Conservation (phyloP, 2,113 vertebrate genomes). For the Saccopteryx leptura region DNA sequence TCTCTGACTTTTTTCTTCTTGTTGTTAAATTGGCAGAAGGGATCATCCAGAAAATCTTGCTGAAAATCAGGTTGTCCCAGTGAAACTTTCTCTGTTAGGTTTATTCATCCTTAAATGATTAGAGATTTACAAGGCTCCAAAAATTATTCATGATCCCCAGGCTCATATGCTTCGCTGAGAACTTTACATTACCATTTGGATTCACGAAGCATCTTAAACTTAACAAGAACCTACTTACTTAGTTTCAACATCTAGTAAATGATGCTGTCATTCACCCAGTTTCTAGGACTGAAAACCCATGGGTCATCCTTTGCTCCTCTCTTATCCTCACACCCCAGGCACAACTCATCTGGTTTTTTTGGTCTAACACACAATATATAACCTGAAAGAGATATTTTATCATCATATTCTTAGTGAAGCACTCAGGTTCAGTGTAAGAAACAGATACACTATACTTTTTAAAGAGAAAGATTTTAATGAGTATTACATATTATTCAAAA, state of each 20-base stretch:
- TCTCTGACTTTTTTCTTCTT: slow-evolving; percentile 6
- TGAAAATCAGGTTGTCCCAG: background rate
- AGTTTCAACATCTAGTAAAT: background rate
- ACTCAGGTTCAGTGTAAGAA: background rate
- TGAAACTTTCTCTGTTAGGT: slow-evolving; percentile 22
- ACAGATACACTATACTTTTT: background rate
- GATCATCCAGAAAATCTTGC: slow-evolving; percentile 24
- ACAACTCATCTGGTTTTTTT: background rate
- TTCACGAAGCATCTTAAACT: slow-evolving; percentile 13
- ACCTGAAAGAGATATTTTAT: background rate
- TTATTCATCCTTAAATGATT: slow-evolving; percentile 46
- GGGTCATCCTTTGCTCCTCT: background rate
- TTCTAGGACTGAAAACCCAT: background rate
- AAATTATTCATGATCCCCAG: background rate
- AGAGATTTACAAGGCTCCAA: background rate
- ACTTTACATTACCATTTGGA: background rate
- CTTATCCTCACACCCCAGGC: background rate
- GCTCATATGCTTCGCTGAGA: background rate
- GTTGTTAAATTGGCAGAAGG: slow-evolving; percentile 31
- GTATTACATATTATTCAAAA: background rate
- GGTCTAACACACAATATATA: background rate
- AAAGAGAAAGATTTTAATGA: background rate
- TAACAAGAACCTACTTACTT: background rate
- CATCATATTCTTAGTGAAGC: background rate
- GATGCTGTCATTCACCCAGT: background rate